A percentile compares a stretch with the other conserved stretches of the same genome.
phyloP scores from a whole-genome alignment of 2,888 invertebrate genomes.

The Meteorus colon region DNA sequence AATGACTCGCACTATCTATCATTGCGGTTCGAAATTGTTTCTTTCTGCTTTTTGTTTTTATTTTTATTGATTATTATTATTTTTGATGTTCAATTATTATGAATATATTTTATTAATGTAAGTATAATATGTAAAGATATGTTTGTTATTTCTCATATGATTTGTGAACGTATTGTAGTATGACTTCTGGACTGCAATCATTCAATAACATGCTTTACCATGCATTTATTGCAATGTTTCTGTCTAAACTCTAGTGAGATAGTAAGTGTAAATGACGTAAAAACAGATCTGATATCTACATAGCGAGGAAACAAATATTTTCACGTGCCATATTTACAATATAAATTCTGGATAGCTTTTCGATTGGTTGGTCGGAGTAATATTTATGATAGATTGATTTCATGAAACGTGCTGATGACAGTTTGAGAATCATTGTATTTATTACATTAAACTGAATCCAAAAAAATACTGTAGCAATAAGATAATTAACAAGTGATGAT shows the following conservation, averaged over 20 bases:
- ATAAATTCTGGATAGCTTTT: background rate
- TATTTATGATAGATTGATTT: background rate
- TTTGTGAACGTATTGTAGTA: background rate
- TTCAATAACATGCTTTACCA: background rate
- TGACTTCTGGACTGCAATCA: background rate
- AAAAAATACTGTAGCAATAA: constrained; percentile 21
- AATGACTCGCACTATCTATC: constrained; percentile 43
- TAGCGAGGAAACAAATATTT: background rate
- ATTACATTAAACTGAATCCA: background rate
- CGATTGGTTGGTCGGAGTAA: background rate
- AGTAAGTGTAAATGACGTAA: background rate
- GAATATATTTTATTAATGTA: constrained; percentile 46
- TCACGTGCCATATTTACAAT: background rate
- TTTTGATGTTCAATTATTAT: constrained; percentile 40
- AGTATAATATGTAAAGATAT: constrained; percentile 37
- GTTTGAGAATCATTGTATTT: background rate
- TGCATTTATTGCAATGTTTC: background rate
- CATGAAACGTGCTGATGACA: background rate
- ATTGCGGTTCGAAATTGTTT: constrained; percentile 25
- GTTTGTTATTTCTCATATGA: background rate
- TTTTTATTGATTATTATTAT: constrained; percentile 47
- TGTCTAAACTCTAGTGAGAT: background rate
- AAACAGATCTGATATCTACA: background rate
- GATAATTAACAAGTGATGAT: background rate
- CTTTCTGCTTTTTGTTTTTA: constrained; percentile 28